phyloP scores from a whole-genome alignment of 64 coral and sea anemone species.

The Hydrozoanthus tunicans region DNA sequence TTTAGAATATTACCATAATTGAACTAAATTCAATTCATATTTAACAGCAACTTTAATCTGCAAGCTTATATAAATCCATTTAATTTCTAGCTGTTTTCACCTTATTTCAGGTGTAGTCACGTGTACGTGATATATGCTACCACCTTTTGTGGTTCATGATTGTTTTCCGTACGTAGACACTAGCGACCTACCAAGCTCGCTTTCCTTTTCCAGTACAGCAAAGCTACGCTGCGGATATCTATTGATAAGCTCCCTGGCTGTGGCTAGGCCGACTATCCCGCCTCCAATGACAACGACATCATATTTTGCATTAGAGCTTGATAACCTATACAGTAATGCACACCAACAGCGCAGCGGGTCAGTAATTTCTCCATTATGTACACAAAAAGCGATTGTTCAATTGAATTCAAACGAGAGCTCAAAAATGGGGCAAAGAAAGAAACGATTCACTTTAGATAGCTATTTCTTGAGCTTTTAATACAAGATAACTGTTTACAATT shows the following conservation, averaged over 20 bases:
- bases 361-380: not conserved
- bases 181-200: conserved; percentile 68
- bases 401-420: not conserved
- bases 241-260: conserved; percentile 76
- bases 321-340: conserved; percentile 2
- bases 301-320: conserved; percentile 62
- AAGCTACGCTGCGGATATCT: conserved; percentile 81
- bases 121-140: too few species aligned
- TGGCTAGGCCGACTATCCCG: conserved; percentile 91
- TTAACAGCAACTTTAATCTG: too few species aligned
- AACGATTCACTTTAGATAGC: not conserved
- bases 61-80: too few species aligned
- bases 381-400: not conserved
- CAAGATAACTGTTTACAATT: too few species aligned
- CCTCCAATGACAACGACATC: conserved; percentile 91
- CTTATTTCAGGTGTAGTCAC: too few species aligned
- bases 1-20: too few species aligned
- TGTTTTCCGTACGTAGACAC: not conserved
- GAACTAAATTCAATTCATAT: too few species aligned
- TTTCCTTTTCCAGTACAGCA: conserved; percentile 91
- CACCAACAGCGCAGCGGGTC: not conserved
- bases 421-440: not conserved
- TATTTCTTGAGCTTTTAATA: too few species aligned
- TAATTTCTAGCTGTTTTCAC: too few species aligned
- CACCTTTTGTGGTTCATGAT: not conserved